Evolutionary conservation across 1,140 invertebrate genomes (phyloP).

Genomic region (Cherax quadricarinatus): DNA sequence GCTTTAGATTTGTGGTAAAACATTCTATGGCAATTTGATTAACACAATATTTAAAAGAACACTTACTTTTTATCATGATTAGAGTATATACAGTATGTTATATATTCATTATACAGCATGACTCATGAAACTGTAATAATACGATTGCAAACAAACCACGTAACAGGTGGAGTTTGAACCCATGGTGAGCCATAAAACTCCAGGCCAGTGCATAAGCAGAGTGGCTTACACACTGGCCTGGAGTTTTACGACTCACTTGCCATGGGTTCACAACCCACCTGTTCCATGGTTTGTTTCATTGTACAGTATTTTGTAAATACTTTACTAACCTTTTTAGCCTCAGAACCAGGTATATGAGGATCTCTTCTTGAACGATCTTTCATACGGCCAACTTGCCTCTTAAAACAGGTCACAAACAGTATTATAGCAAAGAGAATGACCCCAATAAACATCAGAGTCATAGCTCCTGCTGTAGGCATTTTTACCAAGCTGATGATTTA

Average conservation of each 20-base stretch:
- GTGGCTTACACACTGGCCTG: no score
- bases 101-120: no score
- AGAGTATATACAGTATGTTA: neutral
- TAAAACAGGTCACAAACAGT: conserved; percentile 52
- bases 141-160: no score
- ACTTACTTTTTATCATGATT: neutral
- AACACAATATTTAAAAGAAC: neutral
- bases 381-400: conserved; percentile 53
- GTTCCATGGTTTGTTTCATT: neutral
- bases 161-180: no score
- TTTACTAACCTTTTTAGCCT: conserved; percentile 54
- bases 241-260: no score
- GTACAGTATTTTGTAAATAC: neutral
- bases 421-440: conserved; percentile 59
- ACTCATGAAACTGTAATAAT: no score
- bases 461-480: conserved; percentile 59
- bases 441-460: conserved; percentile 61
- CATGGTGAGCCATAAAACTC: no score
- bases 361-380: conserved; percentile 51
- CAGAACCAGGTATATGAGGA: conserved; percentile 56
- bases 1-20: no score
- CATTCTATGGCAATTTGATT: neutral
- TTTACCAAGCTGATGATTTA: neutral
- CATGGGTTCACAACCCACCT: no score
- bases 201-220: no score